A percentile compares a stretch with the other conserved stretches of the same genome.
phyloP scores from a whole-genome alignment of 53 echinoderm and acorn worm genomes.

The Henricia sp. region DNA sequence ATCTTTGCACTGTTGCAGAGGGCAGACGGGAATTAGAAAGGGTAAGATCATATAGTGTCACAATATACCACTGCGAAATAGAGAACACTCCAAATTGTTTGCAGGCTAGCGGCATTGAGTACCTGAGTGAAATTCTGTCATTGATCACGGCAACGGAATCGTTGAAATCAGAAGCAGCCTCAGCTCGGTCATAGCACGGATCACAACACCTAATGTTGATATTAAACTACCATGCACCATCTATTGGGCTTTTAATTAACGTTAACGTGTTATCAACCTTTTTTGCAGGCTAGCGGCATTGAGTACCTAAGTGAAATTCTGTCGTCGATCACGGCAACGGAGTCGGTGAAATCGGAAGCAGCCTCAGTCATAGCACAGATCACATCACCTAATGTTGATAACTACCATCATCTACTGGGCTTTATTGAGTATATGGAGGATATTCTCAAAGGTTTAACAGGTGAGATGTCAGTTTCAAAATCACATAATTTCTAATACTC shows the following conservation, averaged over 20 bases:
- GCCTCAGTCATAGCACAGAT: slow-evolving; percentile 87
- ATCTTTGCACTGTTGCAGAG: slow-evolving; percentile 65
- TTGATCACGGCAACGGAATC: slow-evolving; percentile 70
- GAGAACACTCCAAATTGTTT: no score
- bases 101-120: slow-evolving; percentile 81
- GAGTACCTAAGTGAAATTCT: slow-evolving; percentile 84
- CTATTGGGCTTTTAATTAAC: slow-evolving; percentile 75
- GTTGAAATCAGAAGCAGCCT: slow-evolving; percentile 80
- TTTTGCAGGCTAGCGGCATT: slow-evolving; percentile 77
- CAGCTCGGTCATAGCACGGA: slow-evolving; percentile 83
- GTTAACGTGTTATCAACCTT: no score
- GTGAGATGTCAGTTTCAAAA: no score
- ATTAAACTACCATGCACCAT: slow-evolving; percentile 74
- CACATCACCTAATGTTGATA: slow-evolving; percentile 82
- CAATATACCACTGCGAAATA: background rate
- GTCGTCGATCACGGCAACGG: slow-evolving; percentile 70
- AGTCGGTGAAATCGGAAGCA: slow-evolving; percentile 78
- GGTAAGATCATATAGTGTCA: slow-evolving; percentile 31
- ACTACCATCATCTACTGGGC: slow-evolving; percentile 71
- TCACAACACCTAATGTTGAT: slow-evolving; percentile 84
- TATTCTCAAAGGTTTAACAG: slow-evolving; percentile 78
- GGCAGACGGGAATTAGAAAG: slow-evolving; percentile 77
- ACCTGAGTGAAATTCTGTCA: slow-evolving; percentile 83
- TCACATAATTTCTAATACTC: no score
- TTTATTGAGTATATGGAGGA: slow-evolving; percentile 93